These are phyloP conservation scores for Elmis aenea DNA, from an alignment of 2,888 invertebrate genomes.

Conservation along the genomic window DNA sequence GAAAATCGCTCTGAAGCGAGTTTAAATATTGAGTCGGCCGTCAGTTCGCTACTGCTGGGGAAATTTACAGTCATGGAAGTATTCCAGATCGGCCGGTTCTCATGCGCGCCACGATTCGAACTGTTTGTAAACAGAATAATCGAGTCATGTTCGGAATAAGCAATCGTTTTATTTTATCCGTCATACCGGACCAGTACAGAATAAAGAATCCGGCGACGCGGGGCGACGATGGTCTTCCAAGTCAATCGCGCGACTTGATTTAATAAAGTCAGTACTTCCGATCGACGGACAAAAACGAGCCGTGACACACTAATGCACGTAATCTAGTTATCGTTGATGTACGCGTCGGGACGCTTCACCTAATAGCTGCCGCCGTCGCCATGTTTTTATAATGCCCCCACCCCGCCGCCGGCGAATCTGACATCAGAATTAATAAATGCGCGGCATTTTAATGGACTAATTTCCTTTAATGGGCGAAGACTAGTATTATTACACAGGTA, in stretches of 20 bases:
- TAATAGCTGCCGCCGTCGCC: constrained; percentile 31
- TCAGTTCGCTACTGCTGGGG: too few relatives aligned
- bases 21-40: too few relatives aligned
- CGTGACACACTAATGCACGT: constrained; percentile 41
- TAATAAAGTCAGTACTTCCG: constrained; percentile 29
- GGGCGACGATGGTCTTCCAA: constrained; percentile 16
- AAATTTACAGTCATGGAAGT: too few relatives aligned
- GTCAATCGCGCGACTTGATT: constrained; percentile 26
- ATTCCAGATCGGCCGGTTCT: constrained; percentile 31
- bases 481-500: constrained; percentile 27
- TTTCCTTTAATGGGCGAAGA: constrained; percentile 25
- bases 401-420: constrained; percentile 18
- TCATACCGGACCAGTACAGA: constrained; percentile 18
- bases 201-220: constrained; percentile 17
- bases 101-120: constrained; percentile 40
- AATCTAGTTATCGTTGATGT: constrained; percentile 36
- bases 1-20: too few relatives aligned
- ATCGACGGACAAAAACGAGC: constrained; percentile 35
- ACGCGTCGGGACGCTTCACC: constrained; percentile 30
- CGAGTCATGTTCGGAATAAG: constrained; percentile 42
- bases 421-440: constrained; percentile 28
- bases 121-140: constrained; percentile 46
- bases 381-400: constrained; percentile 28
- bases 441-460: constrained; percentile 27
- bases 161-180: constrained; percentile 30